Evolutionary conservation across 1,140 invertebrate species (phyloP), one percentile per base, ranked within the genome.

Genomic region (Drosophila miranda): DNA sequence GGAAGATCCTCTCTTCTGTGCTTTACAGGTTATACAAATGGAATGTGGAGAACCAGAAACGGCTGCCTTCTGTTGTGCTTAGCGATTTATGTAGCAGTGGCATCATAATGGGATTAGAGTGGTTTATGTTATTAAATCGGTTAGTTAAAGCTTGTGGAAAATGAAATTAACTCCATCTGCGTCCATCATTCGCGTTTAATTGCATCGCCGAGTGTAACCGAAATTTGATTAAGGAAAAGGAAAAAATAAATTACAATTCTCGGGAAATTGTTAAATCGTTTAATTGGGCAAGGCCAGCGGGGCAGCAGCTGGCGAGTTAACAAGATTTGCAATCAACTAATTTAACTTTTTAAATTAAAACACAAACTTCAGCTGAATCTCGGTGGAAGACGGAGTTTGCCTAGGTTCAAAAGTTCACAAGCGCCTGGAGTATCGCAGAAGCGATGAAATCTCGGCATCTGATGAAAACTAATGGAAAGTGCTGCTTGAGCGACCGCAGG

Each of bases 321-420:
- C 66, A 68, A 68, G 66, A 34, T 49, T 23, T 23, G 19, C 21
- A 43, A 68, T 68, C 62, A 34, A 51, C 66, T 68, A 68, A 68
- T 68, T 68, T 56, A 68, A 68, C 66, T 68, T 68, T 68, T 26
- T 45, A 68, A 62, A 68, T 68, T 68, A 68, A 67, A 46, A 56
- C 26, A 43, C 44, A 68, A 49, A 44, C 62, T 34, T 26, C 26
- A 23, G 19, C 43, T 55, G 13, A 42, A 55, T 55, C 50, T 49
- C 8, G 19, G 1, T 34, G 50, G 28, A 67, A 67, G 64, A 42
- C 23, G 23, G 55, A 56, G 62, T 49, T 68, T 48, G 0, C 34
- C 21, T 41, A 19, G 8, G 28, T 38, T 50, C 9, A 19, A 42
- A 60, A 60, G 58, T 64, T 43, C 23, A 38, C 38, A 46, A 23